Evolutionary conservation across 35 echinoderm and acorn worm species (phyloP).

Genomic region (Apostichopus californicus): DNA sequence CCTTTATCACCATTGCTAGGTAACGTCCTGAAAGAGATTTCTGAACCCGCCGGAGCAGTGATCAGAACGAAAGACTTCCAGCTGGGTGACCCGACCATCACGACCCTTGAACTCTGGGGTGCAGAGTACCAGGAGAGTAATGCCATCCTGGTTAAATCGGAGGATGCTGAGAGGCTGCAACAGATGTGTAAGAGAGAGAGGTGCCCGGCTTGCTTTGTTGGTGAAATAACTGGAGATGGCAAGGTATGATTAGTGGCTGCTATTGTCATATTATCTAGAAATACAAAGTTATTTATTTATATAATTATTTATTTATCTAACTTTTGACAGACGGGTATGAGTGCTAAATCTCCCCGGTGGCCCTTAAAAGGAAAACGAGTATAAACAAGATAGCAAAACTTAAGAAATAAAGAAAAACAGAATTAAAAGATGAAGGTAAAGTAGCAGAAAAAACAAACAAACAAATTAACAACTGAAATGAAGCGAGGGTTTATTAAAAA

Average conservation of each 20-base stretch:
- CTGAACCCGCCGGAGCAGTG: constrained; percentile 91
- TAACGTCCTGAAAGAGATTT: constrained; percentile 97
- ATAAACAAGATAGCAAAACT: too few species aligned
- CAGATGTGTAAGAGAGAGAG: constrained; percentile 86
- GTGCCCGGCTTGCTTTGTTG: constrained; percentile 90
- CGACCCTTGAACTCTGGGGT: constrained; percentile 98
- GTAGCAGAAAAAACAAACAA: too few species aligned
- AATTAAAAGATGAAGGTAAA: too few species aligned
- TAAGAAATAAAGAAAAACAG: too few species aligned
- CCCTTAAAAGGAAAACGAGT: too few species aligned
- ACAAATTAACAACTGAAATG: too few species aligned
- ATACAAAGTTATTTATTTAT: too few species aligned
- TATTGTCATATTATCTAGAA: too few species aligned
- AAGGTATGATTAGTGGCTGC: constrained; percentile 59
- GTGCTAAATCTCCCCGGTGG: too few species aligned
- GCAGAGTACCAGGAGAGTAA: constrained; percentile 99
- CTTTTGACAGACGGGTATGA: too few species aligned
- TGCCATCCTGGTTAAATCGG: constrained; percentile 79
- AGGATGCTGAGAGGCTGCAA: constrained; percentile 62
- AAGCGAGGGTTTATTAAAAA: too few species aligned
- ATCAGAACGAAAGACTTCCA: constrained; percentile 96
- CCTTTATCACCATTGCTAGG: constrained; percentile 38
- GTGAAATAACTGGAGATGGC: constrained; percentile 96
- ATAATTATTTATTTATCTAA: too few species aligned
- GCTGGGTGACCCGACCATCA: constrained; percentile 96